These are phyloP conservation scores for Cryptoblepharus egeriae DNA, from an alignment of 2,797 vertebrate species.

Conservation along the genomic window DNA sequence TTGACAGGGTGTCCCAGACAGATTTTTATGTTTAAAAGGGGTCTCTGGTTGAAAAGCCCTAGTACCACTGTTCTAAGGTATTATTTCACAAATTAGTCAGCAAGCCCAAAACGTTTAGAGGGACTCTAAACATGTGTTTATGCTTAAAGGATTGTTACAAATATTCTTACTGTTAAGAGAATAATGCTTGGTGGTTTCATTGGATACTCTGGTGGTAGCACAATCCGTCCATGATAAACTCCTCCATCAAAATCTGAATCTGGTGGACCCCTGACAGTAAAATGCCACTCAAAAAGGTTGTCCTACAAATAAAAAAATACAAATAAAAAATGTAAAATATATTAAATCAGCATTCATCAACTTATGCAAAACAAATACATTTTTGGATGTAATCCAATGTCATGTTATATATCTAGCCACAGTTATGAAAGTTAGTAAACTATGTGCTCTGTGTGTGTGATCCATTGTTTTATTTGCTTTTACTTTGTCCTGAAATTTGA, in stretches of 20 bases:
- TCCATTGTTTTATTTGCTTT: background rate
- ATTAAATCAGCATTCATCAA: background rate
- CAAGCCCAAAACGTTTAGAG: background rate
- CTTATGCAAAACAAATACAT: background rate
- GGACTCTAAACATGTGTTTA: background rate
- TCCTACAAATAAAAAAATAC: conserved; percentile 82
- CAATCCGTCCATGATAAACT: conserved; percentile 95
- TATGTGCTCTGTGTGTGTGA: background rate
- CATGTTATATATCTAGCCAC: background rate
- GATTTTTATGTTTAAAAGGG: too few relatives aligned
- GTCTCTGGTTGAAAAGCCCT: too few relatives aligned
- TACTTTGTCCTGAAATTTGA: background rate
- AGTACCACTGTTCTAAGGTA: background rate
- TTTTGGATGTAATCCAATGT: background rate
- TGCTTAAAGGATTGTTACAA: background rate
- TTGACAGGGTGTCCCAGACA: too few relatives aligned
- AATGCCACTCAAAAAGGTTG: conserved; percentile 99
- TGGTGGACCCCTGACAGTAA: conserved; percentile 95
- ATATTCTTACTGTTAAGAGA: conserved; percentile 89
- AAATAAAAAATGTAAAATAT: accelerated
- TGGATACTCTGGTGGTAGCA: conserved; percentile 96
- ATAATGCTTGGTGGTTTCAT: conserved; percentile 99
- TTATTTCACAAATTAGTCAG: background rate
- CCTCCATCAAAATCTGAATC: conserved; percentile 98
- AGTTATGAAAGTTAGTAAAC: background rate